A percentile compares a stretch with the other conserved stretches of the same genome.
These are phyloP conservation scores for Luehdorfia chinensis DNA, from an alignment of 1,140 invertebrate genomes.

Conservation along the genomic window DNA sequence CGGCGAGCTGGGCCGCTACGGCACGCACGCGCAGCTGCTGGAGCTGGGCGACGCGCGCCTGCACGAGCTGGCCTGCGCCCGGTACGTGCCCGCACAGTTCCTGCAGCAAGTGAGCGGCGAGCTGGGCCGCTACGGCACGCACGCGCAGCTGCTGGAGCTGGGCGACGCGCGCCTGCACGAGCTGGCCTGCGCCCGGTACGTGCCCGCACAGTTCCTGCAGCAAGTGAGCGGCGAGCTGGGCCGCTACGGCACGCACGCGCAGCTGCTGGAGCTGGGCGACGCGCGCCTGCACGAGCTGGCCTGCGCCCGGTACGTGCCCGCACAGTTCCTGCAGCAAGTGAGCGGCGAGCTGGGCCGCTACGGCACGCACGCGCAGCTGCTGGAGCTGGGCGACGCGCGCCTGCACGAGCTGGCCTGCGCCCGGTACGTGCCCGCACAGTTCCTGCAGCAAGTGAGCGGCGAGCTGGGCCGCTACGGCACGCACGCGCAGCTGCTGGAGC, in stretches of 20 bases:
- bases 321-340: slow-evolving; percentile 90
- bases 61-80: slow-evolving; percentile 60
- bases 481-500: slow-evolving; percentile 84
- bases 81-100: slow-evolving; percentile 83
- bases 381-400: slow-evolving; percentile 86
- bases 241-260: slow-evolving; percentile 85
- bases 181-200: slow-evolving; percentile 48
- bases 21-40: slow-evolving; percentile 82
- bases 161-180: slow-evolving; percentile 84
- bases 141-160: slow-evolving; percentile 84
- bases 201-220: slow-evolving; percentile 87
- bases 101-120: slow-evolving; percentile 88
- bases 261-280: slow-evolving; percentile 87
- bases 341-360: slow-evolving; percentile 84
- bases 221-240: slow-evolving; percentile 86
- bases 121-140: slow-evolving; percentile 84
- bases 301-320: slow-evolving; percentile 47
- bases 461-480: slow-evolving; percentile 86
- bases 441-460: slow-evolving; percentile 88
- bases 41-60: slow-evolving; percentile 88
- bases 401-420: slow-evolving; percentile 76
- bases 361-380: slow-evolving; percentile 83
- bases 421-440: slow-evolving; percentile 79
- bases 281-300: slow-evolving; percentile 80
- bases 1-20: slow-evolving; percentile 83